phyloP scores from a whole-genome alignment of 1,140 invertebrate species.

The Drosophila auraria region DNA sequence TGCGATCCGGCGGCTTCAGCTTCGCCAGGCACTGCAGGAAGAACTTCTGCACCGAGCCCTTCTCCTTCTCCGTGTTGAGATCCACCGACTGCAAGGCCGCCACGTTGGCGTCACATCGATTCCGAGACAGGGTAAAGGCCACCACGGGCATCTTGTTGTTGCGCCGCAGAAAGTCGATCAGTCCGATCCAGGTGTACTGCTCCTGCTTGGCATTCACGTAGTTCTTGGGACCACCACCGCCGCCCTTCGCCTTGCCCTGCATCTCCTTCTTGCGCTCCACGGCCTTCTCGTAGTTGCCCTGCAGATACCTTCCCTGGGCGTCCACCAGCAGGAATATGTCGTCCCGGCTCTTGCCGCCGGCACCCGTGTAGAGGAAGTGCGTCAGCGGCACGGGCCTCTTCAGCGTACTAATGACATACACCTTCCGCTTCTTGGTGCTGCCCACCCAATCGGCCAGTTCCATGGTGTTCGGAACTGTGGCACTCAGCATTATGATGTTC shows the following conservation, averaged over 20 bases:
- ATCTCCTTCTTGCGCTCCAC: conserved; percentile 88
- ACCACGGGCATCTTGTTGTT: conserved; percentile 96
- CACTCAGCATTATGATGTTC: conserved; percentile 98
- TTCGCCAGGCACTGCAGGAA: conserved; percentile 95
- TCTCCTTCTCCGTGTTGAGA: conserved; percentile 93
- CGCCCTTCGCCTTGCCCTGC: conserved; percentile 65
- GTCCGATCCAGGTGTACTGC: conserved; percentile 93
- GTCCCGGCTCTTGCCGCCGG: conserved; percentile 91
- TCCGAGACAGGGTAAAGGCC: conserved; percentile 96
- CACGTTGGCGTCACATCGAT: conserved; percentile 92
- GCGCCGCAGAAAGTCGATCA: conserved; percentile 92
- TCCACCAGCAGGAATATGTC: conserved; percentile 95
- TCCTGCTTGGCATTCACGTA: conserved; percentile 88
- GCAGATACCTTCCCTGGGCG: conserved; percentile 89
- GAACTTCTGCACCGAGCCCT: conserved; percentile 90
- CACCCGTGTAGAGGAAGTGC: conserved; percentile 96
- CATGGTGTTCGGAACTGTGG: conserved; percentile 98
- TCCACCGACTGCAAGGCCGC: conserved; percentile 89
- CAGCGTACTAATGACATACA: conserved; percentile 97
- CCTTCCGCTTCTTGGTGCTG: conserved; percentile 95
- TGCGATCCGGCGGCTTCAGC: conserved; percentile 94
- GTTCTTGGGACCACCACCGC: conserved; percentile 39
- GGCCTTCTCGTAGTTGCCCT: conserved; percentile 89
- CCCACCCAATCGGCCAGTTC: conserved; percentile 99
- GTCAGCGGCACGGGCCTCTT: conserved; percentile 98